Evolutionary conservation across 2,888 invertebrate species (phyloP).

Genomic region (Spicauda simplicius): DNA sequence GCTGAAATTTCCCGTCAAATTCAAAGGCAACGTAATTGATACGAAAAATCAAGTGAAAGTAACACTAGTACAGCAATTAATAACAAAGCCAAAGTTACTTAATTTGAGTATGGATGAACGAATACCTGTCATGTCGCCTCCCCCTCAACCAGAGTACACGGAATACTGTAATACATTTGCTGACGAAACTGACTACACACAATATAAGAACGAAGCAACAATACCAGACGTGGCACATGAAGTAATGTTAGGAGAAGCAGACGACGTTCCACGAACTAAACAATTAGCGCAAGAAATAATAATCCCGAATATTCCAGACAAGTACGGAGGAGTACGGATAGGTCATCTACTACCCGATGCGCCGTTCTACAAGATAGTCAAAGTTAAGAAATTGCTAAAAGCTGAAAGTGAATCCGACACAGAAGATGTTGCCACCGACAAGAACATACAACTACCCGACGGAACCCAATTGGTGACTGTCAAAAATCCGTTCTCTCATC

Average conservation of each 20-base stretch:
- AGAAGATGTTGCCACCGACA: background rate
- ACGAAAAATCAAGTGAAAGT: constrained; percentile 49
- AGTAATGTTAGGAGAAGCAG: constrained; percentile 59
- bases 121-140: background rate
- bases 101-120: background rate
- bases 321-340: constrained; percentile 57
- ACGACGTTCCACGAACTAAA: constrained; percentile 45
- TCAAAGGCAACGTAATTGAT: constrained; percentile 47
- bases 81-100: constrained; percentile 9
- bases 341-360: constrained; percentile 66
- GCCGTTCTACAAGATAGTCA: constrained; percentile 72
- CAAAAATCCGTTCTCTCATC: constrained; percentile 66
- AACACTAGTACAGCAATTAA: constrained; percentile 48
- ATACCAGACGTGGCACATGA: constrained; percentile 74
- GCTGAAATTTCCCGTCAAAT: constrained; percentile 62
- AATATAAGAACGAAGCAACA: background rate
- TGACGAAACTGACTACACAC: constrained; percentile 40
- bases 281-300: constrained; percentile 49
- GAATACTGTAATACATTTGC: constrained; percentile 41
- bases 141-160: background rate
- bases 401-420: background rate
- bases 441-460: constrained; percentile 54
- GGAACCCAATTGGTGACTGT: constrained; percentile 66
- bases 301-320: constrained; percentile 56
- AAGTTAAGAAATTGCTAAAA: constrained; percentile 54